A percentile compares a stretch with the other conserved stretches of the same genome.
phyloP scores from a whole-genome alignment of 2,113 vertebrate genomes.

The Pygoscelis adeliae region DNA sequence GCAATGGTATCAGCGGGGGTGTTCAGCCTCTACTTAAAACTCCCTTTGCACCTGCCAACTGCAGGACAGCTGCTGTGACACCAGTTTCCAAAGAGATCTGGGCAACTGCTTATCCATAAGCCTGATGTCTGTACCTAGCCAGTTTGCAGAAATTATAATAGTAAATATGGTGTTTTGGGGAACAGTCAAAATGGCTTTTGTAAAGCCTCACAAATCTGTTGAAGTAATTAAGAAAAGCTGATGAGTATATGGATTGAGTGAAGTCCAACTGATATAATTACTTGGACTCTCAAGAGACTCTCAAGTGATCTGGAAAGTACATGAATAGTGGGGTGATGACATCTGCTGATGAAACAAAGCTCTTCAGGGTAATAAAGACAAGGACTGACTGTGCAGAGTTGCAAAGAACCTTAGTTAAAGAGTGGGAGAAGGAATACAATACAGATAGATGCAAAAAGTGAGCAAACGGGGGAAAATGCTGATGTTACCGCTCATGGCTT shows the following conservation, averaged over 20 bases:
- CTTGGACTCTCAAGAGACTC: neutral
- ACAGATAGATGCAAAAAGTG: neutral
- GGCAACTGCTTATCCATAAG: neutral
- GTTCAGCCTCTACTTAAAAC: neutral
- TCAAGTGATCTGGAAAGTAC: neutral
- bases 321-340: neutral
- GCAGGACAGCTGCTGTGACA: neutral
- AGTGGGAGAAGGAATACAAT: neutral
- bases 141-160: neutral
- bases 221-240: neutral
- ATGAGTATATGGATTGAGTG: neutral
- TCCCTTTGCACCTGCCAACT: neutral
- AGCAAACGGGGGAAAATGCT: neutral
- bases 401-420: neutral
- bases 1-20: neutral
- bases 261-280: neutral
- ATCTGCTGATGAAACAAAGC: neutral
- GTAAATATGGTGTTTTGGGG: neutral
- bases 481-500: neutral
- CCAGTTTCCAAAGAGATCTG: neutral
- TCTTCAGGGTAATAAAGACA: neutral
- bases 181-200: neutral
- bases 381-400: neutral
- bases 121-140: neutral
- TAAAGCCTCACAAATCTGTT: neutral